Evolutionary conservation across 2,113 vertebrate genomes (phyloP), one percentile per base, ranked within the genome.

Genomic region (Athene cunicularia): DNA sequence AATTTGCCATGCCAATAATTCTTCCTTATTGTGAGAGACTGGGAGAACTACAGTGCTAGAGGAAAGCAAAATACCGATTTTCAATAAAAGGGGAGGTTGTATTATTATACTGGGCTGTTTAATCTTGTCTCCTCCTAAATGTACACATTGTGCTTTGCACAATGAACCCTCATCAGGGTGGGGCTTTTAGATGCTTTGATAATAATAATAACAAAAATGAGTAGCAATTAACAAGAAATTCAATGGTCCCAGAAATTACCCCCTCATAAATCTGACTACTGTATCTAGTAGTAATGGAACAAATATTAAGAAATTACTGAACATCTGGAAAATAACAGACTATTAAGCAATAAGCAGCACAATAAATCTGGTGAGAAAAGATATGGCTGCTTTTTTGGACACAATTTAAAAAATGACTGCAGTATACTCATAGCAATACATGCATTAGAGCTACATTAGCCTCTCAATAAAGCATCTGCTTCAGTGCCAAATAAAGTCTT

Each of bases 311-410:
- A 87, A 90, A 74, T 90, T 68, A 74, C 37, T 49, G 43, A 91
- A 88, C 83, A 83, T 86, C 86, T 90, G 86, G 89, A 90, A 86
- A 94, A 92, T 32, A 90, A 39, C 67, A 84, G 27, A 84, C 28
- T 70, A 64, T 84, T 92, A 56, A 92, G 62, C 67, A 94, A 87
- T 67, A 85, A 75, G 70, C 41, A 75, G 58, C 49, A 60, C 35
- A 82, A 89, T 55, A 90, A 59, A 86, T 90, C 24, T 66, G 21
- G 27, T 64, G 17, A 45, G 72, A 89, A 86, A 94, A 82, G 49
- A 67, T 83, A 80, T 23, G 35, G 21, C 32, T 73, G 58, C 39
- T 21, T 88, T 74, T 93, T 93, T 59, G 60, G 73, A 80, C 72
- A 91, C 56, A 45, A 68, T 82, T 90, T 37, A 1, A 30, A 28